Base-by-base conservation (phyloP, 1,140 invertebrate species). In the Epicauta chinensis region DNA sequence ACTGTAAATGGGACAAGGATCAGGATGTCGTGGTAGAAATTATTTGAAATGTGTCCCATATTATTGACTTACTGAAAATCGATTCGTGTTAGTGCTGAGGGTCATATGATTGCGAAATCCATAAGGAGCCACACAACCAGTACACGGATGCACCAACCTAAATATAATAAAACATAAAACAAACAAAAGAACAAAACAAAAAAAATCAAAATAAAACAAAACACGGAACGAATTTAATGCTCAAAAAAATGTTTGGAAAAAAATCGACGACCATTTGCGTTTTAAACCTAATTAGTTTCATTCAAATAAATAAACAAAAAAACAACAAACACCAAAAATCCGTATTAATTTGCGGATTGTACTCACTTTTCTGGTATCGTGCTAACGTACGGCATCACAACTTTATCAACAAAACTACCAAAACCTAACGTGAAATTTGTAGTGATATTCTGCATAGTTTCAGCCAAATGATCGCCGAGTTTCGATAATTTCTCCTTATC, bases 321-420 rank as follows among this genome's bases (percentile, higher is more conserved):
- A 32, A 34, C 23, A 29, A 16, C 14, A 51, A 42, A 42, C 17
- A 50, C 23, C 3, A 11, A 31, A 37, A 16, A 10, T 14, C 2
- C 10, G 10, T 29, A 29, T 12, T 30, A n/a, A 4, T 15, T 14
- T 34, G 2, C 3, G 10, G 10, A 7, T 13, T 6, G 3, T 17
- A 49, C 75, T 71, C 73, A 80, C 79, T 75, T 73, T 36, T 70
- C 66, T n/a, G 61, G 68, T 9, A 75, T 67, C 49, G 76, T 80
- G 67, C 77, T 80, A 6, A 86, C 83, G 72, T 84, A 93, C 1
- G 91, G 91, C 71, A 90, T 78, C 0, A 82, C 76, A 17, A 87
- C 83, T 73, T 95, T 95, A 61, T 95, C 91, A 1, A 93, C 83
- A 74, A 93, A 95, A 48, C 86, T 89, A 3, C 91, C 91, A 65